phyloP scores from a whole-genome alignment of 2,888 invertebrate species.

The Heliconius ismenius region DNA sequence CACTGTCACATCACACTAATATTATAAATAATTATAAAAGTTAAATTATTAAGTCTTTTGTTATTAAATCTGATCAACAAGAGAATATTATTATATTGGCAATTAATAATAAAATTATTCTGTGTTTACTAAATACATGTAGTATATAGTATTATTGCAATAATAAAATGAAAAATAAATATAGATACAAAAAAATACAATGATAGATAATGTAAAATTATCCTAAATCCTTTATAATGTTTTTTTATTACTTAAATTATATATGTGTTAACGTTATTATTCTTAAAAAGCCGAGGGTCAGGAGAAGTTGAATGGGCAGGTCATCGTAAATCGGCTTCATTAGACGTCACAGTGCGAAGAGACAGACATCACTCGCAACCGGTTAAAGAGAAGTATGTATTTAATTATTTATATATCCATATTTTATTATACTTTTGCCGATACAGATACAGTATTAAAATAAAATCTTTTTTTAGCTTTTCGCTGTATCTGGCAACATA shows the following conservation, averaged over 20 bases:
- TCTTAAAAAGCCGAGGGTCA: constrained; percentile 29
- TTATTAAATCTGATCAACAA: background rate
- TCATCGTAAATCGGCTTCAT: constrained; percentile 91
- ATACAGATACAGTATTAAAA: too few relatives aligned
- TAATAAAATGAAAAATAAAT: background rate
- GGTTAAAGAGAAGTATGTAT: constrained; percentile 67
- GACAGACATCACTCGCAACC: constrained; percentile 71
- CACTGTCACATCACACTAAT: background rate
- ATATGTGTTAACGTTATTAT: background rate
- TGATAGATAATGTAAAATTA: background rate
- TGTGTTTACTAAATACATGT: background rate
- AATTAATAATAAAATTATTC: background rate
- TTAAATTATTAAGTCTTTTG: background rate
- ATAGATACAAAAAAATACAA: background rate
- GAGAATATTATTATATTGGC: background rate
- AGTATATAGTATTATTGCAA: background rate
- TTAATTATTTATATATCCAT: too few relatives aligned
- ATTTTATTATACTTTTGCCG: too few relatives aligned
- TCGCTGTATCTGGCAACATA: too few relatives aligned
- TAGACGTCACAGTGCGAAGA: constrained; percentile 84
- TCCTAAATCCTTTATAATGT: too few relatives aligned
- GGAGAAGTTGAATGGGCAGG: constrained; percentile 38
- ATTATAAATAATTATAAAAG: background rate
- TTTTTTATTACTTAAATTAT: background rate
- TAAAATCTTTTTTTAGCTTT: too few relatives aligned